Evolutionary conservation across 2,888 invertebrate genomes (phyloP).

Genomic region (Zaprionus obscuricornis): DNA sequence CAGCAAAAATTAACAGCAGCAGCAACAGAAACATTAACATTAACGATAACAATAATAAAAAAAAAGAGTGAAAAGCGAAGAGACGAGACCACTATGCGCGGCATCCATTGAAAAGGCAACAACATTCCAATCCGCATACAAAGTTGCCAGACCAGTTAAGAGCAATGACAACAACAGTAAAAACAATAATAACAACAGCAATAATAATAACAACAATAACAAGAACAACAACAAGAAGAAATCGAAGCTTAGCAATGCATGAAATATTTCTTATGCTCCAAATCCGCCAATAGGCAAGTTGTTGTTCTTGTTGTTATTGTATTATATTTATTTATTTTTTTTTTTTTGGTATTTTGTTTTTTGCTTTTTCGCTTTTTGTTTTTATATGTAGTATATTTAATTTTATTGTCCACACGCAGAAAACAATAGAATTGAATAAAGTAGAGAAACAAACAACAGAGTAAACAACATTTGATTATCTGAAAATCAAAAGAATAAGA

Average conservation of each 20-base stretch:
- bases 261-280: conserved; percentile 74
- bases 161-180: conserved; percentile 21
- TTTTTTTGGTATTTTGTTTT: conserved; percentile 8
- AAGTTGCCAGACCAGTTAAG: conserved; percentile 76
- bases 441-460: conserved; percentile 9
- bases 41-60: conserved; percentile 23
- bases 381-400: background rate
- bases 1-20: conserved; percentile 30
- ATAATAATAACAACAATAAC: conserved; percentile 29
- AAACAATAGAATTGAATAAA: conserved; percentile 14
- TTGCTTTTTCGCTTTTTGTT: conserved; percentile 5
- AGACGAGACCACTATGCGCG: conserved; percentile 15
- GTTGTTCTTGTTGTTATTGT: conserved; percentile 1
- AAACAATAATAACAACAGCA: conserved; percentile 31
- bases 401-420: conserved; percentile 30
- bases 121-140: conserved; percentile 60
- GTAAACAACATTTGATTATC: background rate
- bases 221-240: conserved; percentile 32
- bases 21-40: conserved; percentile 21
- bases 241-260: conserved; percentile 55
- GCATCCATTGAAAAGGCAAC: conserved; percentile 65
- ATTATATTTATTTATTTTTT: background rate
- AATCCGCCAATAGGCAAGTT: conserved; percentile 61
- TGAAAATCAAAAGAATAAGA: too few relatives aligned
- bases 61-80: conserved; percentile 6